These are phyloP conservation scores for Hafferia zeledoni DNA, from an alignment of 2,797 vertebrate genomes.

Conservation along the genomic window DNA sequence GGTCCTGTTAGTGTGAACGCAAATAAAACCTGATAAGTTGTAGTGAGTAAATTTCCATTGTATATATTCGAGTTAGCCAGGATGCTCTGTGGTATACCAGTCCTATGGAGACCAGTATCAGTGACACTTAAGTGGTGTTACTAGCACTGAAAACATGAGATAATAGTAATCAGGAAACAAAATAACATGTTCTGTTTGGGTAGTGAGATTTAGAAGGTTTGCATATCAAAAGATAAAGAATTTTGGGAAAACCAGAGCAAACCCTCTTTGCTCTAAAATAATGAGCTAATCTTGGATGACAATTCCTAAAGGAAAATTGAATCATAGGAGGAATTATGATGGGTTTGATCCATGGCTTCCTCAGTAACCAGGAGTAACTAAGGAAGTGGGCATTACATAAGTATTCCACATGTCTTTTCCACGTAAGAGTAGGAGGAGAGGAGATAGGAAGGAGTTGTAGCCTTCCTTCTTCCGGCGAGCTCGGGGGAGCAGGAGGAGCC, in stretches of 20 bases:
- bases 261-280: not conserved
- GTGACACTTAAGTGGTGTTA: not conserved
- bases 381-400: too few species aligned
- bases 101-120: not conserved
- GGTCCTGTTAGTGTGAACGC: not conserved
- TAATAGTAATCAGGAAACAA: not conserved
- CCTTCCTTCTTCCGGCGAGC: too few species aligned
- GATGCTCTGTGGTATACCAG: not conserved
- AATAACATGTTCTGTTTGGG: not conserved
- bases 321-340: too few species aligned
- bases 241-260: not conserved
- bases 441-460: too few species aligned
- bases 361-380: too few species aligned
- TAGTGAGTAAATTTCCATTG: not conserved
- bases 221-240: not conserved
- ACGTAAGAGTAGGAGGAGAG: too few species aligned
- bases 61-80: not conserved
- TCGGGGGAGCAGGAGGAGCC: too few species aligned
- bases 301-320: not conserved
- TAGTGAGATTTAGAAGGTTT: not conserved
- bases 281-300: not conserved
- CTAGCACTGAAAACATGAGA: not conserved
- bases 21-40: not conserved
- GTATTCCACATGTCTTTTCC: too few species aligned
- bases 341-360: too few species aligned